These are phyloP conservation scores for Polyergus mexicanus DNA, from an alignment of 1,140 invertebrate genomes.

Conservation along the genomic window DNA sequence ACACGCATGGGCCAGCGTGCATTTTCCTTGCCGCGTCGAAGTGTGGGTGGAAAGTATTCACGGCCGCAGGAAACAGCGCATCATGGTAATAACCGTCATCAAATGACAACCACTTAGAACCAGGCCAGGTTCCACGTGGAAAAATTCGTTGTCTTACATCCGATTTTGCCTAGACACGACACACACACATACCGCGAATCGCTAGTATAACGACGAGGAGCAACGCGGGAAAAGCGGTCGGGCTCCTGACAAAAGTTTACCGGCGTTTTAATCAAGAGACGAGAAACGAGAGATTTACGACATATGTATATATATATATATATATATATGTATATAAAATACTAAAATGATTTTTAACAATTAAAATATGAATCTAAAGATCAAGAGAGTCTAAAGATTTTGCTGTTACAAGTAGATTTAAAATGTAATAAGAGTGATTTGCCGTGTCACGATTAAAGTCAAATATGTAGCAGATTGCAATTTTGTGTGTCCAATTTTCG, in stretches of 20 bases:
- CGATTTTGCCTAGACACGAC: conserved; percentile 47
- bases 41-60: conserved; percentile 81
- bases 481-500: neutral
- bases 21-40: conserved; percentile 65
- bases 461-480: neutral
- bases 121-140: conserved; percentile 76
- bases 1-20: conserved; percentile 29
- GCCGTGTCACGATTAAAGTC: neutral
- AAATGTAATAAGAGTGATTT: neutral
- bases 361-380: conserved; percentile 15
- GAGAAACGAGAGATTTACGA: too few relatives aligned
- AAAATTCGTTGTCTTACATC: conserved; percentile 76
- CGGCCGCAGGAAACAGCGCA: conserved; percentile 86
- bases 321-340: neutral
- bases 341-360: neutral
- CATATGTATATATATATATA: neutral
- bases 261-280: neutral
- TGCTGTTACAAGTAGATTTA: neutral
- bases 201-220: neutral
- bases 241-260: neutral
- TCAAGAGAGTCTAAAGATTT: neutral
- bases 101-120: conserved; percentile 85
- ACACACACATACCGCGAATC: neutral
- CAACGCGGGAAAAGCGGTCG: conserved; percentile 25
- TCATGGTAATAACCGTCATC: conserved; percentile 86